Conservation (phyloP, 2,113 vertebrate genomes). For the Sinocyclocheilus anophthalmus region DNA sequence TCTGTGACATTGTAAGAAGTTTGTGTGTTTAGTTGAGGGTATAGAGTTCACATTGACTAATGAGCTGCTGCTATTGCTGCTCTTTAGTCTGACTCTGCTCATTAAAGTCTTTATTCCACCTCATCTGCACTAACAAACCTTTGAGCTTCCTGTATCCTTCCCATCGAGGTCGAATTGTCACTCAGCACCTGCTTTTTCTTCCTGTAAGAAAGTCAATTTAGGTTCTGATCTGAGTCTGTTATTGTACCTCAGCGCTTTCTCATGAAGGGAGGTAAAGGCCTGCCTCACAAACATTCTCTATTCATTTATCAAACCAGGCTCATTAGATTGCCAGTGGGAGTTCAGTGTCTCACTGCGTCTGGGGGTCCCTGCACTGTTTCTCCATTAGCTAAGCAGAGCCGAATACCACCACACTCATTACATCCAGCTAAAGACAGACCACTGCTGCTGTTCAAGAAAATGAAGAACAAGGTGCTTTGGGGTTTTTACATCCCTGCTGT, state of each 20-base stretch:
- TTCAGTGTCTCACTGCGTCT: not conserved
- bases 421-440: slow-evolving; percentile 5
- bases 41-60: slow-evolving; percentile 44
- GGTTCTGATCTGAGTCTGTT: not conserved
- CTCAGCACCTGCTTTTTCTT: not conserved
- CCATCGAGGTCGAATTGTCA: not conserved
- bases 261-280: not conserved
- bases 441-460: not conserved
- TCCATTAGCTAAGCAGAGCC: slow-evolving; percentile 5
- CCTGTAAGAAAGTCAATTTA: too few species aligned
- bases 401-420: not conserved
- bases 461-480: not conserved
- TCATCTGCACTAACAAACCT: not conserved
- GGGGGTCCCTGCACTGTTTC: not conserved
- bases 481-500: not conserved
- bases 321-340: slow-evolving; percentile 33
- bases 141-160: slow-evolving; percentile 6
- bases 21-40: not conserved
- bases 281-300: not conserved
- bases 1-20: not conserved
- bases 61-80: slow-evolving; percentile 39
- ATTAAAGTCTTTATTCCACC: slow-evolving; percentile 38
- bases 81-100: slow-evolving; percentile 35
- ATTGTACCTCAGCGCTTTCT: not conserved
- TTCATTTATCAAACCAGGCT: slow-evolving; percentile 21